A percentile compares a stretch with the other conserved stretches of the same genome.
These are phyloP conservation scores for Dasysyrphus albostriatus DNA, from an alignment of 2,888 invertebrate species.

Conservation along the genomic window DNA sequence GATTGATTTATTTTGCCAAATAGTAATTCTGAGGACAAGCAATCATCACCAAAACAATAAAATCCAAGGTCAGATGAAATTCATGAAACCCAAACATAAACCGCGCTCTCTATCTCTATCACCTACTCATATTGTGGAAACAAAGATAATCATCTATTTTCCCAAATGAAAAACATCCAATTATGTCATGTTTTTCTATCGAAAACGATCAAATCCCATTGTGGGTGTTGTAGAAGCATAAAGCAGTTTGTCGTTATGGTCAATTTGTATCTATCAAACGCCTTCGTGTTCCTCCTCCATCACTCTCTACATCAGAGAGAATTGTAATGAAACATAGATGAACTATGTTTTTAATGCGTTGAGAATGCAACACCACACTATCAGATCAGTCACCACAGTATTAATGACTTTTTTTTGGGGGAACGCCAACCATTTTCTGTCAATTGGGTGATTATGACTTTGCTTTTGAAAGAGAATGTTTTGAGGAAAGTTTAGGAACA, in stretches of 20 bases:
- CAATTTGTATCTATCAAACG: slow-evolving; percentile 66
- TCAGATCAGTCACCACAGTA: slow-evolving; percentile 48
- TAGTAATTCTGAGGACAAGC: not conserved
- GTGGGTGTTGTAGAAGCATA: slow-evolving; percentile 63
- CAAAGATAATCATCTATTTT: not conserved
- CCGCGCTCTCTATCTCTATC: not conserved
- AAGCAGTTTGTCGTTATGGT: slow-evolving; percentile 55
- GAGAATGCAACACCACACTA: slow-evolving; percentile 34
- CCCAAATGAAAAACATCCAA: slow-evolving; percentile 22
- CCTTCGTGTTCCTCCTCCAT: slow-evolving; percentile 56
- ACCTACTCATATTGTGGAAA: slow-evolving; percentile 37
- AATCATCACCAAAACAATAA: not conserved
- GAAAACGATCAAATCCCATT: slow-evolving; percentile 27
- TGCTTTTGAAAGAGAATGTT: slow-evolving; percentile 19
- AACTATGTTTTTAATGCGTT: slow-evolving; percentile 24
- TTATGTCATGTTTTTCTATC: slow-evolving; percentile 47
- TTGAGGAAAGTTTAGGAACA: slow-evolving; percentile 21
- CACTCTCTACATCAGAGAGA: slow-evolving; percentile 16
- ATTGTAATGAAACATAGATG: not conserved
- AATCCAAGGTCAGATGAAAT: slow-evolving; percentile 2
- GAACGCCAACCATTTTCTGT: slow-evolving; percentile 55
- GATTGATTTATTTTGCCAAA: slow-evolving; percentile 10
- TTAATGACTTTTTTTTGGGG: slow-evolving; percentile 13
- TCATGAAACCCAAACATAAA: not conserved
- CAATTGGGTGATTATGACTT: slow-evolving; percentile 63